Conservation (phyloP, 2,797 vertebrate genomes). For the Menidia menidia region DNA sequence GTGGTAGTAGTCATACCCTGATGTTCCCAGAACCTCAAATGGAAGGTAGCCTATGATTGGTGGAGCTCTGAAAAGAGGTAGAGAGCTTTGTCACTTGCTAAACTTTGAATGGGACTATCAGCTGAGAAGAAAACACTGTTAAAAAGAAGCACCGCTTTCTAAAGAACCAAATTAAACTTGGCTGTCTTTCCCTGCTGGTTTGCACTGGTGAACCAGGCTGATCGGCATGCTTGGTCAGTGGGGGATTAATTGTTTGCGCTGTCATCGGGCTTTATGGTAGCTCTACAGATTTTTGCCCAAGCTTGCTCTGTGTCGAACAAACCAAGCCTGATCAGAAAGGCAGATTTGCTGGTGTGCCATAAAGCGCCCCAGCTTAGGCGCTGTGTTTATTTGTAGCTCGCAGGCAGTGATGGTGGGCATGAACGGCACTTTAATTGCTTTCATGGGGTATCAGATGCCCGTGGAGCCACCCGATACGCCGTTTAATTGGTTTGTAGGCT, state of each 20-base stretch:
- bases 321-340: not conserved
- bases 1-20: slow-evolving; percentile 99
- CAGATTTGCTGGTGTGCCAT: not conserved
- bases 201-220: no score
- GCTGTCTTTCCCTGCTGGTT: no score
- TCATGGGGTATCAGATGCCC: not conserved
- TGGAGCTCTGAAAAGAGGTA: slow-evolving; percentile 88
- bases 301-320: no score
- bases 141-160: not conserved
- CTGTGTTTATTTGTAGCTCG: not conserved
- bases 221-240: not conserved
- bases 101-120: not conserved
- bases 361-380: not conserved
- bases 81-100: not conserved
- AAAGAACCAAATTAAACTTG: not conserved
- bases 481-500: not conserved
- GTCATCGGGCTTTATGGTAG: no score
- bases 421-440: not conserved
- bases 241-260: not conserved
- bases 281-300: no score
- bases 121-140: not conserved
- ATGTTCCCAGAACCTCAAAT: slow-evolving; percentile 98
- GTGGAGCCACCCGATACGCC: not conserved
- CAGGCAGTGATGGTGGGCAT: not conserved
- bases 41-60: slow-evolving; percentile 99